Percentiles rank a stretch among this genome's conserved stretches.
Conservation (phyloP, 1,140 invertebrate species). For the Drosophila murphyi region DNA sequence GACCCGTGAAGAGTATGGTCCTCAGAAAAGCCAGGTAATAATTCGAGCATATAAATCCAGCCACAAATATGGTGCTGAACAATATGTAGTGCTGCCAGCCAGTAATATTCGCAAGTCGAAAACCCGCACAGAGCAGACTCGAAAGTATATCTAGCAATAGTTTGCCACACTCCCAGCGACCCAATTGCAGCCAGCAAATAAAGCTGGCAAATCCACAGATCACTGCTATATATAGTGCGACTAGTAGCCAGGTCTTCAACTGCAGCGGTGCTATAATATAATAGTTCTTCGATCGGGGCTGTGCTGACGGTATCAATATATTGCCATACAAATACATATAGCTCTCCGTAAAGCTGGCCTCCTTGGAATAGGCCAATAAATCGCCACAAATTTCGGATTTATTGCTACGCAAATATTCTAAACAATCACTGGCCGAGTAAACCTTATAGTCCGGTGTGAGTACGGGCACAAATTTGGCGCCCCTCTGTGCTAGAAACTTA, state of each 20-base stretch:
- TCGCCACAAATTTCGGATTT: conserved; percentile 38
- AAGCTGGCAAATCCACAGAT: conserved; percentile 29
- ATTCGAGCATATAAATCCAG: conserved; percentile 46
- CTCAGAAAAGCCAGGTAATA: conserved; percentile 52
- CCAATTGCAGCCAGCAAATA: conserved; percentile 30
- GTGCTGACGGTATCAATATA: conserved; percentile 22
- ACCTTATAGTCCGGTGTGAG: conserved; percentile 13
- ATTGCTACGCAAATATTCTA: neutral
- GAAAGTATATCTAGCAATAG: conserved; percentile 20
- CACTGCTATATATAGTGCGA: conserved; percentile 10
- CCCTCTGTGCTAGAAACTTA: conserved; percentile 23
- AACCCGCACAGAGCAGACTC: conserved; percentile 22
- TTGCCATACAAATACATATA: conserved; percentile 46
- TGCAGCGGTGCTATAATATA: conserved; percentile 39
- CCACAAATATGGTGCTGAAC: conserved; percentile 30
- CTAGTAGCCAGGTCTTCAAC: conserved; percentile 17
- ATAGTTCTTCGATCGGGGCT: conserved; percentile 33
- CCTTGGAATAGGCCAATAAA: conserved; percentile 19
- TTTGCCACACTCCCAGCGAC: conserved; percentile 8
- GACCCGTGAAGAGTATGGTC: conserved; percentile 49
- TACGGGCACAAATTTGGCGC: conserved; percentile 27
- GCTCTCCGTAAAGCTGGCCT: conserved; percentile 36
- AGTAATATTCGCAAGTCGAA: conserved; percentile 1
- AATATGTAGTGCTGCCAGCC: conserved; percentile 33
- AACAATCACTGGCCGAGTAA: conserved; percentile 36